Conservation (phyloP, 1,140 invertebrate genomes). For the Mya arenaria region DNA sequence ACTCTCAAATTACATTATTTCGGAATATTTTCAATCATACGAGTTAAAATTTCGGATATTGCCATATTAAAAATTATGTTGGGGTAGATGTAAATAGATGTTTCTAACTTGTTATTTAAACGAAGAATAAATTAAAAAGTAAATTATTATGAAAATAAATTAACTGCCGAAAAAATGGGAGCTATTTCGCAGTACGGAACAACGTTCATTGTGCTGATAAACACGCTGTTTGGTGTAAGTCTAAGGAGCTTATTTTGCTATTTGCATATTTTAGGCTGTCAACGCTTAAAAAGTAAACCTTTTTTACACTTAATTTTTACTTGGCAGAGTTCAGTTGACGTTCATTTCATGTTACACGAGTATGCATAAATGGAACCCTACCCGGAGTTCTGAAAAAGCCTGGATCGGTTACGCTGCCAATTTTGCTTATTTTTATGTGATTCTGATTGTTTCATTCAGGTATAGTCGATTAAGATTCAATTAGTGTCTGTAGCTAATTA, state of each 20-base stretch:
- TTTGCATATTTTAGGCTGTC: not conserved
- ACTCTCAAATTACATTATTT: too few species aligned
- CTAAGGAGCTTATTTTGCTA: not conserved
- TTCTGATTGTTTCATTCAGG: not conserved
- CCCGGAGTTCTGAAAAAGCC: too few species aligned
- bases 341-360: not conserved
- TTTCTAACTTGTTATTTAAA: too few species aligned
- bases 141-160: too few species aligned
- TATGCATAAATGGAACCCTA: not conserved
- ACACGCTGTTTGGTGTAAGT: constrained; percentile 46
- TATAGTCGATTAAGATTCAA: not conserved
- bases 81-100: too few species aligned
- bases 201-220: constrained; percentile 26
- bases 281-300: not conserved
- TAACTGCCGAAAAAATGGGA: too few species aligned
- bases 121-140: too few species aligned
- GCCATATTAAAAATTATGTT: too few species aligned
- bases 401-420: not conserved
- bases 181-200: constrained; percentile 2
- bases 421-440: not conserved
- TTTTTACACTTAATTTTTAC: not conserved
- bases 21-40: too few species aligned
- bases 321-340: not conserved
- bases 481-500: not conserved
- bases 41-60: too few species aligned